These are phyloP conservation scores for Centropus bengalensis DNA, from an alignment of 2,113 vertebrate species.

Conservation along the genomic window DNA sequence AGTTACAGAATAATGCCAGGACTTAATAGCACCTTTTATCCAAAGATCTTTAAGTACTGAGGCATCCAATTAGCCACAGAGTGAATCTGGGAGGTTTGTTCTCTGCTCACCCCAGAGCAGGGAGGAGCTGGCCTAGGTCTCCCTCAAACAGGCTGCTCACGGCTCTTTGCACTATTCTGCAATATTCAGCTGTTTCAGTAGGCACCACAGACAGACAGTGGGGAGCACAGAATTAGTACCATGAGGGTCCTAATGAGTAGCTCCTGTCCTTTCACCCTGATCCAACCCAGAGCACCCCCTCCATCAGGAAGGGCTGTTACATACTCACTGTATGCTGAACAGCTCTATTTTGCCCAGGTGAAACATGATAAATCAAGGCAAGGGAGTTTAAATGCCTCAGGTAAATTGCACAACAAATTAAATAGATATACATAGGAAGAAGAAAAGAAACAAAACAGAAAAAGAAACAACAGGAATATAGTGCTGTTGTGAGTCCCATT, in stretches of 20 bases:
- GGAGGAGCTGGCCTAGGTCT: neutral
- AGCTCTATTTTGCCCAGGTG: neutral
- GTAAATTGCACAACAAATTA: constrained; percentile 27
- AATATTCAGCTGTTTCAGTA: neutral
- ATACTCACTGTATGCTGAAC: neutral
- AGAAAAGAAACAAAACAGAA: no score
- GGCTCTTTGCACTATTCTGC: fast-evolving
- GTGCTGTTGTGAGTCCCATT: neutral
- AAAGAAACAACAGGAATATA: neutral
- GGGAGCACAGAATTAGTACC: neutral
- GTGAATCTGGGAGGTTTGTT: fast-evolving
- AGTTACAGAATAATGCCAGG: neutral
- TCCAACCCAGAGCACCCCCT: neutral
- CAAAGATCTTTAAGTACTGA: neutral
- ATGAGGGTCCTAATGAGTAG: fast-evolving
- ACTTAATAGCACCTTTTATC: constrained; percentile 5
- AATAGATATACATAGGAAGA: neutral
- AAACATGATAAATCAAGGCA: neutral
- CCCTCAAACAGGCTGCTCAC: neutral
- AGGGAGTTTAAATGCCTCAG: neutral
- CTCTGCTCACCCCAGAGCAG: fast-evolving
- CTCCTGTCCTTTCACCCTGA: neutral
- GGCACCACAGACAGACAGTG: fast-evolving
- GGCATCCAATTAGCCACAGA: fast-evolving
- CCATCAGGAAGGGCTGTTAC: neutral